phyloP scores from a whole-genome alignment of 2,888 invertebrate species.

The Drosophila kuntzei region DNA sequence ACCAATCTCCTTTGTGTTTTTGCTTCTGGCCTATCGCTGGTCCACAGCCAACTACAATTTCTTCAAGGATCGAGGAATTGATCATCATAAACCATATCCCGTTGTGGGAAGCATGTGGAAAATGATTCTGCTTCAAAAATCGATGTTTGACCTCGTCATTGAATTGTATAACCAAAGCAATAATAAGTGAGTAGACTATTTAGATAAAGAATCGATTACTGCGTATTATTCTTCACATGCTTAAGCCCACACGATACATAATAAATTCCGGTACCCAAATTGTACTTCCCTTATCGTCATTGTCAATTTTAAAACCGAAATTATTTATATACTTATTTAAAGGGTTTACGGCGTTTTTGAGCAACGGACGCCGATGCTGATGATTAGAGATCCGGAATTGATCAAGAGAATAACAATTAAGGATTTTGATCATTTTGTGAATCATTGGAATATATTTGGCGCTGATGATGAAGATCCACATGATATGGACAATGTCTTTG shows the following conservation, averaged over 20 bases:
- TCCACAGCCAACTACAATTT: constrained; percentile 59
- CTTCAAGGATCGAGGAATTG: constrained; percentile 73
- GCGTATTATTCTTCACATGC: constrained; percentile 17
- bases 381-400: constrained; percentile 87
- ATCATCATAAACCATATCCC: constrained; percentile 37
- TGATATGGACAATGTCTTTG: constrained; percentile 85
- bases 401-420: constrained; percentile 87
- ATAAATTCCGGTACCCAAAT: no score
- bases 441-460: constrained; percentile 85
- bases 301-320: not conserved
- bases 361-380: constrained; percentile 83
- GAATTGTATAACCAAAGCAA: constrained; percentile 32
- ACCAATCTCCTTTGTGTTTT: constrained; percentile 29
- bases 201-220: not conserved
- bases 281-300: no score
- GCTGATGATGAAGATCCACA: constrained; percentile 82
- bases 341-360: constrained; percentile 86
- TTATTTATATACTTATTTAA: constrained; percentile 11
- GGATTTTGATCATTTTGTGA: constrained; percentile 87
- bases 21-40: constrained; percentile 75
- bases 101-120: constrained; percentile 44
- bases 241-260: no score
- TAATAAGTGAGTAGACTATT: constrained; percentile 34
- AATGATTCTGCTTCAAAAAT: constrained; percentile 29
- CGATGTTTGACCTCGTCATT: constrained; percentile 40